phyloP scores from a whole-genome alignment of 1,140 invertebrate genomes.

The Phymorhynchus buccinoides region DNA sequence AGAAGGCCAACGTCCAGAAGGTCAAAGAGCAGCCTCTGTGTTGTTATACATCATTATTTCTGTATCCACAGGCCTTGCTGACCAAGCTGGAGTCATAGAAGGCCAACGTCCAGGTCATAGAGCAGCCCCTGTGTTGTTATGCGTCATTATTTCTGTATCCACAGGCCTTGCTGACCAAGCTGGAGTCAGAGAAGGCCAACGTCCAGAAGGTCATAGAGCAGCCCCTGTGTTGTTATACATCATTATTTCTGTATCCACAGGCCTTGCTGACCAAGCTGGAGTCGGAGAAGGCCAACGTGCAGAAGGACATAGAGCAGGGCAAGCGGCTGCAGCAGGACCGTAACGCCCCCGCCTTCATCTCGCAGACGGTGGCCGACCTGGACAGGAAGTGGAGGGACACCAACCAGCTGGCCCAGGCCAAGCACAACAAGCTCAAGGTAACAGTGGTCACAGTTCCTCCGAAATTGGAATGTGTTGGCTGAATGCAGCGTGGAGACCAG shows the following conservation, averaged over 20 bases:
- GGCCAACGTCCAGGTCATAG: too few species aligned
- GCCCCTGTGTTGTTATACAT: too few species aligned
- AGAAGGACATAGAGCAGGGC: conserved; percentile 91
- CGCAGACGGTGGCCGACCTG: conserved; percentile 85
- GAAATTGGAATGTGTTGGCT: too few species aligned
- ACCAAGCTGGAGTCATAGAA: too few species aligned
- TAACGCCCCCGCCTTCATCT: conserved; percentile 88
- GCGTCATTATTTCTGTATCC: conserved; percentile 38
- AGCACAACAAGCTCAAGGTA: conserved; percentile 85
- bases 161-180: conserved; percentile 77
- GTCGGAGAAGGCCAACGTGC: conserved; percentile 86
- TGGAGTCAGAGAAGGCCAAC: conserved; percentile 88
- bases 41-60: too few species aligned
- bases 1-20: too few species aligned
- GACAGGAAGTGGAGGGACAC: conserved; percentile 91
- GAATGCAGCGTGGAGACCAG: too few species aligned
- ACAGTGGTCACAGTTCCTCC: too few species aligned
- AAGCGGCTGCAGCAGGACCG: conserved; percentile 89
- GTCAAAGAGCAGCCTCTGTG: too few species aligned
- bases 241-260: conserved; percentile 58
- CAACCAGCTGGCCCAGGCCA: conserved; percentile 87
- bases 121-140: too few species aligned
- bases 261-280: conserved; percentile 82
- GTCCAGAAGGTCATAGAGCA: conserved; percentile 92
- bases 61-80: too few species aligned